Conservation (phyloP, 2,113 vertebrate species). For the Chlamydotis undulata region DNA sequence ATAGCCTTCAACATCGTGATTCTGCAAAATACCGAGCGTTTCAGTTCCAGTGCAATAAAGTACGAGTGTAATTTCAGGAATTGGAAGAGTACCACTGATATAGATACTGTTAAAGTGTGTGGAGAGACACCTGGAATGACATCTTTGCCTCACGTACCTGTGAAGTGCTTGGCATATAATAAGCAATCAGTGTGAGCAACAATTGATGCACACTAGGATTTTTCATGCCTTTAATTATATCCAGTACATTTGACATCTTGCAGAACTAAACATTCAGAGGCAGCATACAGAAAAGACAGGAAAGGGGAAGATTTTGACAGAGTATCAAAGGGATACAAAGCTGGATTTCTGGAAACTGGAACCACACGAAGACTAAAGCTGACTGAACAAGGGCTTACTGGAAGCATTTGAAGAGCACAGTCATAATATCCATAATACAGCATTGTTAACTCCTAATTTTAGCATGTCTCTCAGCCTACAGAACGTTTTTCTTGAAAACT, state of each 20-base stretch:
- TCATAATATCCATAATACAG: background rate
- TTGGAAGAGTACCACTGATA: background rate
- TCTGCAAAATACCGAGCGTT: background rate
- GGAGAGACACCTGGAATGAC: background rate
- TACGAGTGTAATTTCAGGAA: background rate
- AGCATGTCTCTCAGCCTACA: background rate
- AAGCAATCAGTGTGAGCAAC: background rate
- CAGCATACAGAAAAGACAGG: background rate
- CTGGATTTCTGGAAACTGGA: slow-evolving; percentile 1
- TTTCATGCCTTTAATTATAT: background rate
- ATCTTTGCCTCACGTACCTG: background rate
- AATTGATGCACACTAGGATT: background rate
- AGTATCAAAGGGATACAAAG: background rate
- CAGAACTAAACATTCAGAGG: background rate
- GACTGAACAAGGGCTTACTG: background rate
- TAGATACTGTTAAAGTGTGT: background rate
- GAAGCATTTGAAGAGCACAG: background rate
- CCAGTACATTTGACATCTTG: background rate
- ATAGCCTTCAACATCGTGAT: background rate
- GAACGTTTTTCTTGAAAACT: background rate
- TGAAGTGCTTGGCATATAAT: background rate
- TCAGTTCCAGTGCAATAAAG: background rate
- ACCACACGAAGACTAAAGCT: background rate
- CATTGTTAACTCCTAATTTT: background rate
- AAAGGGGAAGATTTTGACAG: background rate